phyloP scores from a whole-genome alignment of 2,888 invertebrate genomes.

The Sarcophaga subvicina region DNA sequence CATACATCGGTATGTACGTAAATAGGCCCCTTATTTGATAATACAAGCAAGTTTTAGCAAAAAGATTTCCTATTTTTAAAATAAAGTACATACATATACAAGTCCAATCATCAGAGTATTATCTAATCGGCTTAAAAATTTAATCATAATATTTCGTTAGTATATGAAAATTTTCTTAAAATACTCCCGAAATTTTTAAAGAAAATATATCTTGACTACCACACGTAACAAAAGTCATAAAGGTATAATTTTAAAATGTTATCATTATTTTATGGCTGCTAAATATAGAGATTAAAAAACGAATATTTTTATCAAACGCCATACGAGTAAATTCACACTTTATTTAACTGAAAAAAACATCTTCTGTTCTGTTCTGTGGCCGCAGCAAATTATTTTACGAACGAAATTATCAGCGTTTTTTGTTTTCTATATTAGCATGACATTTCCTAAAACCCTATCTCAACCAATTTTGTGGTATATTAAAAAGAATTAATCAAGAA shows the following conservation, averaged over 20 bases:
- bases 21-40: neutral
- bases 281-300: too few relatives aligned
- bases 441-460: conserved; percentile 40
- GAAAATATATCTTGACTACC: too few relatives aligned
- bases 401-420: conserved; percentile 29
- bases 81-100: neutral
- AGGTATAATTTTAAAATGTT: neutral
- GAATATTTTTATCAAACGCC: too few relatives aligned
- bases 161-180: too few relatives aligned
- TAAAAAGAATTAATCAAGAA: conserved; percentile 27
- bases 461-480: conserved; percentile 38
- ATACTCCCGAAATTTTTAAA: too few relatives aligned
- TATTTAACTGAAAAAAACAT: neutral
- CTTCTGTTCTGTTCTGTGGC: too few relatives aligned
- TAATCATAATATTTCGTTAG: too few relatives aligned
- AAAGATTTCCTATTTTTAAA: too few relatives aligned
- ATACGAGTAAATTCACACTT: neutral
- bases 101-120: too few relatives aligned
- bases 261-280: neutral
- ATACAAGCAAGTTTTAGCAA: neutral
- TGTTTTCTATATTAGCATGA: conserved; percentile 27
- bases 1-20: too few relatives aligned
- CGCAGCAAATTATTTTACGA: conserved; percentile 12
- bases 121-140: too few relatives aligned
- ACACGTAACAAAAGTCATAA: too few relatives aligned